Conservation (phyloP, 1,140 invertebrate genomes). For the Phymastichus coffea region DNA sequence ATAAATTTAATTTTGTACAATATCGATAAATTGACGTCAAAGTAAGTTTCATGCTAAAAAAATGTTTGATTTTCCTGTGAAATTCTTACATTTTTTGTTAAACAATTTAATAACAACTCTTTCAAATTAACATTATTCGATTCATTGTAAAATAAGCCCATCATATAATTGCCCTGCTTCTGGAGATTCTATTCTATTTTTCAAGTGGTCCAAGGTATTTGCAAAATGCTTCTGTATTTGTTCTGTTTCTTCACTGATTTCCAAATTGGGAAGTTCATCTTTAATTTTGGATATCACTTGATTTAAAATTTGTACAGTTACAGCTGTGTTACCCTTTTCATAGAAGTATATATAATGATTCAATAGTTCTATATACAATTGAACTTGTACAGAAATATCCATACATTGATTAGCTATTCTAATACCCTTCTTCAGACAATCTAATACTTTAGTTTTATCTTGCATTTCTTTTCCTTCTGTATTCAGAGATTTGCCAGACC, state of each 20-base stretch:
- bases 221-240: slow-evolving; percentile 94
- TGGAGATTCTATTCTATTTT: slow-evolving; percentile 49
- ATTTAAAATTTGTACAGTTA: slow-evolving; percentile 72
- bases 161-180: slow-evolving; percentile 64
- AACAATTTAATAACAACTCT: slow-evolving; percentile 11
- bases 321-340: slow-evolving; percentile 84
- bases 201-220: slow-evolving; percentile 80
- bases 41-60: background rate
- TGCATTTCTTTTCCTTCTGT: slow-evolving; percentile 76
- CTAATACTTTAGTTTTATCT: slow-evolving; percentile 87
- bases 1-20: background rate
- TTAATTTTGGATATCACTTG: slow-evolving; percentile 91
- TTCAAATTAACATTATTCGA: background rate
- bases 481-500: slow-evolving; percentile 82
- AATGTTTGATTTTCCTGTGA: background rate
- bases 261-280: slow-evolving; percentile 89
- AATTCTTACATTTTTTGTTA: background rate
- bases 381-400: slow-evolving; percentile 95
- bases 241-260: slow-evolving; percentile 91
- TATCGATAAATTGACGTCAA: background rate
- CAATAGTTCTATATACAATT: slow-evolving; percentile 91
- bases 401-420: slow-evolving; percentile 96
- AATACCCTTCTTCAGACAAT: slow-evolving; percentile 94
- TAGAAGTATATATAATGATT: slow-evolving; percentile 95
- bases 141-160: slow-evolving; percentile 57